Percentiles rank a stretch among this genome's conserved stretches.
phyloP scores from a whole-genome alignment of 2,113 vertebrate genomes.

The Pygoscelis antarcticus region DNA sequence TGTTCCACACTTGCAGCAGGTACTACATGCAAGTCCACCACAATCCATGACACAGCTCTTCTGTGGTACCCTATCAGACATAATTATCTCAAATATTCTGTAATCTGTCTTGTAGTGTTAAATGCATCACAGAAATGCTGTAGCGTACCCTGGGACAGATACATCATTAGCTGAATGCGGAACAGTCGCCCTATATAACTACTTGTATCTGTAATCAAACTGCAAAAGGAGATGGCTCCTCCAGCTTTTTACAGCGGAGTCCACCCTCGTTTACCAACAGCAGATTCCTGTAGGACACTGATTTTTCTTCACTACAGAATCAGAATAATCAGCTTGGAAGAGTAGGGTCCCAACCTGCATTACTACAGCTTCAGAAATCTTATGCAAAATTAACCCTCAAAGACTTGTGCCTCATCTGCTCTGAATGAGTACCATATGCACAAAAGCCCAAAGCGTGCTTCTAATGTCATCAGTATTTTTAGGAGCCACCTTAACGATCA shows the following conservation, averaged over 20 bases:
- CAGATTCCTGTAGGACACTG: neutral
- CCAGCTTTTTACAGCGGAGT: fast-evolving
- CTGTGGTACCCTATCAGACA: neutral
- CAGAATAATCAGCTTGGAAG: neutral
- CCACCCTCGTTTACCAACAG: neutral
- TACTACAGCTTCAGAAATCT: neutral
- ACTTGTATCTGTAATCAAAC: neutral
- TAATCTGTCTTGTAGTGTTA: neutral
- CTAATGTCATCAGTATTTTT: neutral
- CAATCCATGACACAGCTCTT: fast-evolving
- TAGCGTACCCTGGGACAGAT: neutral
- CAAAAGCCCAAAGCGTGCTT: neutral
- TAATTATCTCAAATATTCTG: neutral
- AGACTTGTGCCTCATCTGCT: neutral
- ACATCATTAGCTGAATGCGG: fast-evolving
- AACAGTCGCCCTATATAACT: neutral
- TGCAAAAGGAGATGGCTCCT: neutral
- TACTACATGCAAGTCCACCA: neutral
- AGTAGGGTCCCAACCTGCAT: neutral
- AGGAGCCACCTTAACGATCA: neutral
- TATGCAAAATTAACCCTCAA: neutral
- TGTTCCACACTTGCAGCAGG: neutral
- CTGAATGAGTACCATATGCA: neutral
- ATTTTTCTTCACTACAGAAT: neutral
- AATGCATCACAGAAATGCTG: neutral